These are phyloP conservation scores for Glaucomys volans DNA, from an alignment of 2,113 vertebrate species.

Conservation along the genomic window DNA sequence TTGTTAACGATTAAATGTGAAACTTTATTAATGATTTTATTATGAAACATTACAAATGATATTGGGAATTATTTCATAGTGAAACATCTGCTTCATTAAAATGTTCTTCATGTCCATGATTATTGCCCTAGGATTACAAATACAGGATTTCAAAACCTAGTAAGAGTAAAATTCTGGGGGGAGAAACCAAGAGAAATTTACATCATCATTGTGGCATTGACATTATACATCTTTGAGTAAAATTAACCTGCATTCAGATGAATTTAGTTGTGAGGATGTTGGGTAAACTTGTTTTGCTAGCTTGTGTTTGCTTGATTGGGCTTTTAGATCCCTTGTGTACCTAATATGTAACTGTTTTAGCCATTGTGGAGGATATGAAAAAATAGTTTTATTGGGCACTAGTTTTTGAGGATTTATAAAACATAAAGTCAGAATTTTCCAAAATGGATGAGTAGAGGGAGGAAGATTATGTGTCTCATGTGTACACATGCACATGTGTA, in stretches of 20 bases:
- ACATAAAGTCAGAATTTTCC: background rate
- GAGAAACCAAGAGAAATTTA: background rate
- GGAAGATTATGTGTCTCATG: background rate
- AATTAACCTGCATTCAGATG: background rate
- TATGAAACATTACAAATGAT: background rate
- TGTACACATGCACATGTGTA: background rate
- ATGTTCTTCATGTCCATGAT: background rate
- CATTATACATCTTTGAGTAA: background rate
- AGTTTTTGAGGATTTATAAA: background rate
- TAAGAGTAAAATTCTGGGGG: background rate
- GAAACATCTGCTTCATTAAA: background rate
- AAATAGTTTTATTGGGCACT: background rate
- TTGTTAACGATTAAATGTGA: background rate
- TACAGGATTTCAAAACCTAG: background rate
- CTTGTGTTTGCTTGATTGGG: conserved; percentile 9
- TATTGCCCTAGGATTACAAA: background rate
- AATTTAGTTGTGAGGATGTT: conserved; percentile 23
- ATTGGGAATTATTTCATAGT: conserved; percentile 16
- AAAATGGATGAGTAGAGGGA: background rate
- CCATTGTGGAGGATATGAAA: background rate
- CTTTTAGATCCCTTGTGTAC: background rate
- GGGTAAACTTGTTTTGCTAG: background rate
- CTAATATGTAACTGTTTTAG: background rate
- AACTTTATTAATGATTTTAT: background rate
- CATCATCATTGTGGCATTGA: background rate